phyloP scores from a whole-genome alignment of 2,797 vertebrate genomes.

The Pangasius krempfi region DNA sequence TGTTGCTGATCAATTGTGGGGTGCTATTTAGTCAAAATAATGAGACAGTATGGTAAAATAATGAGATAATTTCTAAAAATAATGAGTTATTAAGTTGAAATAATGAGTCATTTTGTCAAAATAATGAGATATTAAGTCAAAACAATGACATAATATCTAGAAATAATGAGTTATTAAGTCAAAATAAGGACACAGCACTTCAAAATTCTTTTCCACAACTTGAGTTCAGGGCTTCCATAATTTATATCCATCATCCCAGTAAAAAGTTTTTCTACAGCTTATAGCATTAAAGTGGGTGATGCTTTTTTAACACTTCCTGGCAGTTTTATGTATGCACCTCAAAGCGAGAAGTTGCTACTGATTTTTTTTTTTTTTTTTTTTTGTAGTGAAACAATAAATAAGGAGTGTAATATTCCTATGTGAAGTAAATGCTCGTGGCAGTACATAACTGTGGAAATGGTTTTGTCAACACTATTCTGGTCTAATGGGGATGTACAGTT shows the following conservation, averaged over 20 bases:
- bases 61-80: too few species aligned
- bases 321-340: constrained; percentile 13
- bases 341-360: background rate
- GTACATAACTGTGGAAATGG: constrained; percentile 14
- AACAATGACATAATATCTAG: background rate
- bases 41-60: background rate
- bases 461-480: constrained; percentile 12
- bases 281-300: background rate
- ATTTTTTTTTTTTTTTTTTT: constrained; percentile 1
- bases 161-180: background rate
- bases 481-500: constrained; percentile 8
- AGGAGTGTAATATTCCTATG: constrained; percentile 3
- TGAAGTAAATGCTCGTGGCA: constrained; percentile 33
- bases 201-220: background rate
- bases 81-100: background rate
- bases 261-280: constrained; percentile 1
- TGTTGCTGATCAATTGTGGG: background rate
- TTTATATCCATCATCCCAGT: constrained; percentile 8
- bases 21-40: background rate
- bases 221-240: background rate
- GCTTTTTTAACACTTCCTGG: constrained; percentile 10
- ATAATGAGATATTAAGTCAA: background rate
- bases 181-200: background rate
- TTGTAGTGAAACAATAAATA: constrained; percentile 21
- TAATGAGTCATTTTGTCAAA: background rate